A percentile compares a stretch with the other conserved stretches of the same genome.
Evolutionary conservation across 1,140 invertebrate species (phyloP).

Genomic region (Danaus plexippus): DNA sequence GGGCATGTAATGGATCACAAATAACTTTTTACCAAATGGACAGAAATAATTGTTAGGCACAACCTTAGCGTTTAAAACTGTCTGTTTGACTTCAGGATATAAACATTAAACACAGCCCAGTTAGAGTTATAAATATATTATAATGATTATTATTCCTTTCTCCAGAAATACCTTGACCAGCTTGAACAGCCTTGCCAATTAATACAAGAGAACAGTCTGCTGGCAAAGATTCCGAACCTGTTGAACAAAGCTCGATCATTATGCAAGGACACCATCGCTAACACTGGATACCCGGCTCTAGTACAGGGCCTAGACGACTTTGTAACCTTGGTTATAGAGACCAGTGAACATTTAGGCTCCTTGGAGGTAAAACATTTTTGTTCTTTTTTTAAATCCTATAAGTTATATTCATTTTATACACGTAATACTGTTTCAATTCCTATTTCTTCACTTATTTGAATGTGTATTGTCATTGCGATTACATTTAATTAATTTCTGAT

Average conservation of each 20-base stretch:
- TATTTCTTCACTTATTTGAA: no score
- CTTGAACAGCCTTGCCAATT: conserved; percentile 34
- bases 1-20: no score
- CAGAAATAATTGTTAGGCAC: no score
- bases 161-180: conserved; percentile 61
- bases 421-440: no score
- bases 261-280: conserved; percentile 74
- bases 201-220: conserved; percentile 38
- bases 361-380: conserved; percentile 72
- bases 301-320: conserved; percentile 77
- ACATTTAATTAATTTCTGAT: no score
- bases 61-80: no score
- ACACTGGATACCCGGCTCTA: conserved; percentile 72
- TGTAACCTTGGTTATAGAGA: conserved; percentile 76
- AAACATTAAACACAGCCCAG: no score
- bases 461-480: no score
- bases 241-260: conserved; percentile 75
- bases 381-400: not conserved
- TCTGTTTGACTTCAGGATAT: no score
- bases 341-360: conserved; percentile 74
- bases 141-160: conserved; percentile 4
- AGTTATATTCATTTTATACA: no score
- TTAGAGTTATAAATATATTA: conserved; percentile 1
- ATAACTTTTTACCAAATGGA: no score
- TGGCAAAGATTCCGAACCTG: conserved; percentile 48